Evolutionary conservation across 2,888 invertebrate species (phyloP).

Genomic region (Oeneis ivallda): DNA sequence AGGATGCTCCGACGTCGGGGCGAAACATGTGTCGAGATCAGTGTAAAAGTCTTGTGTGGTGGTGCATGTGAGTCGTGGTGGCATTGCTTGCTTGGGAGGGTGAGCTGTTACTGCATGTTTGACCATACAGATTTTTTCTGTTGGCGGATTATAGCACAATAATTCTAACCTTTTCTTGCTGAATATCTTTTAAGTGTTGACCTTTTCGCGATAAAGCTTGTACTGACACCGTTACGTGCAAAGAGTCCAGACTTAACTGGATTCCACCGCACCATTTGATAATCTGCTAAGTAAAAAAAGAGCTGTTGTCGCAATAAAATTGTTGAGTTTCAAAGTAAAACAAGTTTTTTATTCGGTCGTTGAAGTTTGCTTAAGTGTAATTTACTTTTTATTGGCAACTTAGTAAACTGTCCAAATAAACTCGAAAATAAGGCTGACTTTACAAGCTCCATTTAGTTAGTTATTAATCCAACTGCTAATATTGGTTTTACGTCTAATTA

Average conservation of each 20-base stretch:
- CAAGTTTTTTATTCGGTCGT: conserved; percentile 12
- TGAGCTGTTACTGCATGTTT: too few species aligned
- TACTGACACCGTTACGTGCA: conserved; percentile 1
- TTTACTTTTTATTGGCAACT: background rate
- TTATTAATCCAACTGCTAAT: too few species aligned
- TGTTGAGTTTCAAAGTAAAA: conserved; percentile 4
- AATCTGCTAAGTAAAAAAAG: conserved; percentile 7
- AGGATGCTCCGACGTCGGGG: too few species aligned
- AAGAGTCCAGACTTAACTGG: conserved; percentile 5
- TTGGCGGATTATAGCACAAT: too few species aligned
- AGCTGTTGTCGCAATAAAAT: conserved; percentile 8
- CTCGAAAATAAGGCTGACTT: background rate
- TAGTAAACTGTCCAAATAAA: background rate
- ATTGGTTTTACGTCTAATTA: too few species aligned
- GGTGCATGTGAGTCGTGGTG: too few species aligned
- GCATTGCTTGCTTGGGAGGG: too few species aligned
- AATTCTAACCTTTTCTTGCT: too few species aligned
- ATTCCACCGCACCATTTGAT: background rate
- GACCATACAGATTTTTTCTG: too few species aligned
- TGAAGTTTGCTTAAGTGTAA: background rate
- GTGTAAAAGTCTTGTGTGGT: too few species aligned
- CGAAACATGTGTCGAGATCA: too few species aligned
- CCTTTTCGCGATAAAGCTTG: conserved; percentile 3
- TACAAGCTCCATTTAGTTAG: background rate
- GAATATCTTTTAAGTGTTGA: background rate